Percentiles rank a stretch among this genome's conserved stretches.
These are phyloP conservation scores for Orchestes rusci DNA, from an alignment of 2,888 invertebrate species.

Conservation along the genomic window DNA sequence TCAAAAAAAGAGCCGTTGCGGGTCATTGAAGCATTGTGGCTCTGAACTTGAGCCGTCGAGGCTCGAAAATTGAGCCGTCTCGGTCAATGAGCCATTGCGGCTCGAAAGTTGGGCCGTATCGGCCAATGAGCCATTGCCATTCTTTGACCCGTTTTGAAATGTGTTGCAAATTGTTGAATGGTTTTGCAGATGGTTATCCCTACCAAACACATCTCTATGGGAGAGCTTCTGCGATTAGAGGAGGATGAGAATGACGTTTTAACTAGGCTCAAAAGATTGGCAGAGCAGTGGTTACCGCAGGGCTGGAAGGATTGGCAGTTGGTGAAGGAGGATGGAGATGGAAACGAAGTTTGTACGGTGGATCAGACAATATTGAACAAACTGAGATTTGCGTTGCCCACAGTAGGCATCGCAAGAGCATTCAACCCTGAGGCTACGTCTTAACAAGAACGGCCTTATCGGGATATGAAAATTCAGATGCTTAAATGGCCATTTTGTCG, in stretches of 20 bases:
- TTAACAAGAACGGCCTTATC: background rate
- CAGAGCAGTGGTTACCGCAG: background rate
- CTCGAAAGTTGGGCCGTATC: no score
- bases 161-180: no score
- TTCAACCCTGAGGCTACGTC: background rate
- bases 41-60: no score
- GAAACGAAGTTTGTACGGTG: background rate
- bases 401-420: background rate
- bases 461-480: background rate
- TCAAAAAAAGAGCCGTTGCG: no score
- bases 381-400: background rate
- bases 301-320: slow-evolving; percentile 2
- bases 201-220: no score
- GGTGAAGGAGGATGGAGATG: background rate
- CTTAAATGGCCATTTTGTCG: background rate
- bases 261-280: slow-evolving; percentile 2
- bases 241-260: background rate
- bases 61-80: no score
- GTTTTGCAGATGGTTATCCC: no score
- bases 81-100: no score
- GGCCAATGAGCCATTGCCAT: no score
- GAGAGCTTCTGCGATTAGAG: background rate
- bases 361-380: background rate
- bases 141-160: no score
- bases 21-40: no score